Evolutionary conservation across 2,797 vertebrate genomes (phyloP), one percentile per base, ranked within the genome.

Genomic region (Gouania willdenowi): DNA sequence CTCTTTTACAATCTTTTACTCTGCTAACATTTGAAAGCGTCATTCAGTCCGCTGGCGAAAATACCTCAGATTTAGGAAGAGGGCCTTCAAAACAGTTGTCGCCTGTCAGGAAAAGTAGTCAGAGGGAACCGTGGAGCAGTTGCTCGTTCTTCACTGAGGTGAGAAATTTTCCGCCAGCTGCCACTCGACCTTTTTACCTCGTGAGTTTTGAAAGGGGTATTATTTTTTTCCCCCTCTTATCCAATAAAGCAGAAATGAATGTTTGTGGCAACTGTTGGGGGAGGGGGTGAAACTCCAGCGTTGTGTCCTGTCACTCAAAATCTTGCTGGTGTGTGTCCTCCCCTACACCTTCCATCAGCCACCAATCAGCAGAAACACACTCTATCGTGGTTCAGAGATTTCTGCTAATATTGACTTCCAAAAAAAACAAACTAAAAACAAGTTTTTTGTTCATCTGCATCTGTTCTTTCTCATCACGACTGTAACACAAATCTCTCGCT

Each of bases 121-220:
- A 61, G 39, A 67, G 49, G 77, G 66, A 81, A 40, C 55, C 30
- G 38, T 62, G 56, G 78, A 91, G 87, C 93, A 94, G 91, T 93
- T 94, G 93, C 88, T 89, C 66, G 59, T 77, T 60, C 19, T n/a
- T 69, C 29, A 15, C 54, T 14, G 77, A 87, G 82, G 85, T 88
- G 75, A 90, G 88, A 92, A 78, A 83, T 77, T 37, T 83, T 53
- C 60, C 71, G 66, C 91, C 95, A 97, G 91, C 93, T 94, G 93
- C 70, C 73, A 49, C 66, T 65, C 29, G 57, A 55, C 43, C 56
- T 57, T 48, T 66, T 62, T 79, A 66, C 55, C 55, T 60, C 25
- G 0, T 65, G 20, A 51, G 57, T 35, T 43, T 72, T 41, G 19
- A 29, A 39, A 21, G 58, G 48, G 38, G 2, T 44, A 30, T 56